phyloP scores from a whole-genome alignment of 2,113 vertebrate genomes.

The Euleptes europaea region DNA sequence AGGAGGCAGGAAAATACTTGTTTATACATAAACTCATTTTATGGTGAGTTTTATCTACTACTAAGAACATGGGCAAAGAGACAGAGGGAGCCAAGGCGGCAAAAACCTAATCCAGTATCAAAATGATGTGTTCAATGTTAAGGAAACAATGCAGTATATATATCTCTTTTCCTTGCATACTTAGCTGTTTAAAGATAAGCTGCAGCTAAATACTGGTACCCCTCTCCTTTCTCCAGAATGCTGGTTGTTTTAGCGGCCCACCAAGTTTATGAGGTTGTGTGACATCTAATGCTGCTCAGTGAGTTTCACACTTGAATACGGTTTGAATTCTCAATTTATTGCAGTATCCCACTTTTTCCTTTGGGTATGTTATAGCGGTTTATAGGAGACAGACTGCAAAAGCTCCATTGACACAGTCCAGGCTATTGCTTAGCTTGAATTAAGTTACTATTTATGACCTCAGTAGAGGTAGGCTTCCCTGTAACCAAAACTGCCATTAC shows the following conservation, averaged over 20 bases:
- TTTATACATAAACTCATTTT: too few relatives aligned
- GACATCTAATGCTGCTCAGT: not conserved
- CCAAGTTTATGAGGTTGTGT: not conserved
- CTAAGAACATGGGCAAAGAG: not conserved
- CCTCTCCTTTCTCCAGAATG: not conserved
- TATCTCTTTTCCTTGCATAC: too few relatives aligned
- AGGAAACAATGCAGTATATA: not conserved
- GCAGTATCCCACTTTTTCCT: not conserved
- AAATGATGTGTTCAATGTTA: not conserved
- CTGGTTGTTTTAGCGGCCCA: not conserved
- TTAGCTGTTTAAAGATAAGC: too few relatives aligned
- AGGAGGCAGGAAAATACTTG: too few relatives aligned
- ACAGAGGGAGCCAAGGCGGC: not conserved
- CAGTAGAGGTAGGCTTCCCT: too few relatives aligned
- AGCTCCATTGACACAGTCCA: too few relatives aligned
- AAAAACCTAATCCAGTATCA: not conserved
- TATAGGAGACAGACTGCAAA: too few relatives aligned
- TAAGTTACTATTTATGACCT: too few relatives aligned
- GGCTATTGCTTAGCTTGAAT: too few relatives aligned
- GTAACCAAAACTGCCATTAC: too few relatives aligned
- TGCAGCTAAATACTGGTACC: not conserved
- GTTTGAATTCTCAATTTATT: not conserved
- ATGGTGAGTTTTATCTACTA: too few relatives aligned
- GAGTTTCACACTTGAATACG: not conserved
- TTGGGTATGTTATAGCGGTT: too few relatives aligned